These are phyloP conservation scores for Salminus brasiliensis DNA, from an alignment of 2,113 vertebrate species.

Conservation along the genomic window DNA sequence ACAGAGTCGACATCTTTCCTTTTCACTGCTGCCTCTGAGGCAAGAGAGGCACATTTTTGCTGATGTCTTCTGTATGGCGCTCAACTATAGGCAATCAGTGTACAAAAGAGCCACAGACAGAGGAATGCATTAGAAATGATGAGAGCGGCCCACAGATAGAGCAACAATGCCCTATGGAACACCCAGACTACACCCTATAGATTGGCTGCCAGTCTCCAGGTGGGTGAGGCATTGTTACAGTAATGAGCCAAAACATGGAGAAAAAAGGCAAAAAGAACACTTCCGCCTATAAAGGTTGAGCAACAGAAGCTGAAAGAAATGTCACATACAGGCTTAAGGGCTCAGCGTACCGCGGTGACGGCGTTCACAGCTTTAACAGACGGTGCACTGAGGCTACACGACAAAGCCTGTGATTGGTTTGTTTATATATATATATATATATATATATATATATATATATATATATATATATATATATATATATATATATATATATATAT, in stretches of 20 bases:
- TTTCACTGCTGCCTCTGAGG: slow-evolving; percentile 7
- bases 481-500: too few species aligned
- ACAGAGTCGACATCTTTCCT: slow-evolving; percentile 44
- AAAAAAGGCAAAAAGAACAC: neutral
- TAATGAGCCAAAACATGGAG: slow-evolving; percentile 13
- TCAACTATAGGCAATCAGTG: slow-evolving; percentile 42
- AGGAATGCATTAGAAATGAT: slow-evolving; percentile 12
- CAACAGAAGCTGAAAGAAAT: slow-evolving; percentile 10
- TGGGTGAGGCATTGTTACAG: neutral
- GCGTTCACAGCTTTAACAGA: too few species aligned
- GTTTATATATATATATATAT: too few species aligned
- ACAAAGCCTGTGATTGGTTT: too few species aligned
- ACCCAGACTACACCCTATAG: neutral
- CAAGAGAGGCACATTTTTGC: slow-evolving; percentile 34
- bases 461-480: too few species aligned
- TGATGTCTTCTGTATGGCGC: slow-evolving; percentile 30
- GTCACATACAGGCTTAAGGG: neutral
- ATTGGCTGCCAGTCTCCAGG: slow-evolving; percentile 6
- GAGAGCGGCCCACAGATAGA: neutral
- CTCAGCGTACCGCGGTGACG: neutral
- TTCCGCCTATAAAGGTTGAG: neutral
- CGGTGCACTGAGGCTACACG: too few species aligned
- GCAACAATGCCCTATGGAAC: neutral
- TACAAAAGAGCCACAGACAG: slow-evolving; percentile 31
- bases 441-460: too few species aligned